Evolutionary conservation across 2,797 vertebrate genomes (phyloP).

Genomic region (Acropternis orthonyx): DNA sequence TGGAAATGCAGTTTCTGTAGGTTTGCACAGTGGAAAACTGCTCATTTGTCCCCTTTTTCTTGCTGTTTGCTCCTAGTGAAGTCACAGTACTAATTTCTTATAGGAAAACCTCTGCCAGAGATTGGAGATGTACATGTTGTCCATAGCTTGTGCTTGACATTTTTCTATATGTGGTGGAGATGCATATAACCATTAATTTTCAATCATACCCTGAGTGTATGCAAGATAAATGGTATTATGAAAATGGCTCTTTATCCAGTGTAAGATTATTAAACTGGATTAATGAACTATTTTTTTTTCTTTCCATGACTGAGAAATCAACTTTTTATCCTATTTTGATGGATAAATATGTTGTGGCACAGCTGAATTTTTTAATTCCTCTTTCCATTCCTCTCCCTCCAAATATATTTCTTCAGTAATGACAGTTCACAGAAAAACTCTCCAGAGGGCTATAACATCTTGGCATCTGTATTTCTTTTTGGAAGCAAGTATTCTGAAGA

Average conservation of each 20-base stretch:
- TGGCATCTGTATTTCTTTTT: constrained; percentile 60
- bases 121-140: background rate
- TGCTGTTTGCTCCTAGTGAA: background rate
- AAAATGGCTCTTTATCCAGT: background rate
- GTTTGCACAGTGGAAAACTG: background rate
- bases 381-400: background rate
- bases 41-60: background rate
- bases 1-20: background rate
- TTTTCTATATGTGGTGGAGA: background rate
- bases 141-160: background rate
- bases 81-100: background rate
- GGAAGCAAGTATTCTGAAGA: constrained; percentile 63
- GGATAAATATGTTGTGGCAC: background rate
- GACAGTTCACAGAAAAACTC: constrained; percentile 43
- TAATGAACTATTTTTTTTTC: background rate
- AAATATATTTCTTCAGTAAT: constrained; percentile 31
- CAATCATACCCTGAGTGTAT: background rate
- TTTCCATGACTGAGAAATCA: background rate
- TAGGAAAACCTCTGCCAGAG: background rate
- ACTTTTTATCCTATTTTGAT: background rate
- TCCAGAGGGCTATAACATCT: constrained; percentile 44
- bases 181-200: background rate
- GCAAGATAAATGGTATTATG: background rate
- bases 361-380: constrained; percentile 20
- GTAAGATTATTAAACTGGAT: background rate